Evolutionary conservation across 2,113 vertebrate species (phyloP).

Genomic region (Odontophorus gujanensis): DNA sequence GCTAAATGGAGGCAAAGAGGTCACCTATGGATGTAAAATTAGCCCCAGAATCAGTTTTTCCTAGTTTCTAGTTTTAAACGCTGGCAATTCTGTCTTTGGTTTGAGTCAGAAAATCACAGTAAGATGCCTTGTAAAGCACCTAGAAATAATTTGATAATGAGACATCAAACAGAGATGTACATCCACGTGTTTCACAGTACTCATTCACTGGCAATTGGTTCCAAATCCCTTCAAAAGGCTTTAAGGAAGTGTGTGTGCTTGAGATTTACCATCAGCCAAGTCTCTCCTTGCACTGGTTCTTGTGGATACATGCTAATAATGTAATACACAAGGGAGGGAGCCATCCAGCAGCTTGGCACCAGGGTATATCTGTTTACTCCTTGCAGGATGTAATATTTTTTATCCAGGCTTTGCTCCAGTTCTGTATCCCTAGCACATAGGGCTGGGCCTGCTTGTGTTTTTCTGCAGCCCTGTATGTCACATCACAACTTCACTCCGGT

Average conservation of each 20-base stretch:
- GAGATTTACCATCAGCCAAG: neutral
- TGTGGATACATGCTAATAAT: neutral
- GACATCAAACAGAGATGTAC: neutral
- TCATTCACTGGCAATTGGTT: neutral
- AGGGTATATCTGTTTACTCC: neutral
- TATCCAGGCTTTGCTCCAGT: neutral
- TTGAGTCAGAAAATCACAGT: neutral
- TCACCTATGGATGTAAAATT: neutral
- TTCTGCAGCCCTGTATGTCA: neutral
- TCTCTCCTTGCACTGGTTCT: neutral
- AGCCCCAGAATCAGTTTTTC: neutral
- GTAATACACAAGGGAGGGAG: neutral
- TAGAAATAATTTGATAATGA: neutral
- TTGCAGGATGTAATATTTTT: neutral
- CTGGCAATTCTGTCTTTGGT: neutral
- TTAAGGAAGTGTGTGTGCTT: neutral
- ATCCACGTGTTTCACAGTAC: neutral
- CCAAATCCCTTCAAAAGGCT: neutral
- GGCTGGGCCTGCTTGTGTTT: neutral
- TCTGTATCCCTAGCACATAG: neutral
- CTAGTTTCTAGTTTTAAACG: neutral
- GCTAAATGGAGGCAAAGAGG: neutral
- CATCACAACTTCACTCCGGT: fast-evolving
- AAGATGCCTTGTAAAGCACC: slow-evolving; percentile 1
- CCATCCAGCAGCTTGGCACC: neutral